Base-by-base conservation (phyloP, 2,888 invertebrate genomes). In the Drosophila neonasuta region DNA sequence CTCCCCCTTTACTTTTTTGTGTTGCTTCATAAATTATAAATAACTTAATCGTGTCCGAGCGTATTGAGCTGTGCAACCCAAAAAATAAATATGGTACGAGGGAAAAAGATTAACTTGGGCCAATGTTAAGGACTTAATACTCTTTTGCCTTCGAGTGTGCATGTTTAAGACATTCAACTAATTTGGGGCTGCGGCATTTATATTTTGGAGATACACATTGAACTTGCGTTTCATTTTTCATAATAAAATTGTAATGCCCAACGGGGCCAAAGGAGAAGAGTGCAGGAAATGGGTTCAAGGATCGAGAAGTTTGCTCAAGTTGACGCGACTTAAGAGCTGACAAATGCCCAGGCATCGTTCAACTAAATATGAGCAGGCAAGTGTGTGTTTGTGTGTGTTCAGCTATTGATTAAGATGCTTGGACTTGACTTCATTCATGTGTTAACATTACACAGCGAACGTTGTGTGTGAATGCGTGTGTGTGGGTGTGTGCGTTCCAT, bases 11-110 rank as follows among this genome's bases (percentile, higher is more conserved):
- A 11, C 36, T n/a, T 13, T 13, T n/a, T 48, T 13, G 20, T 49
- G 30, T 17, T 51, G 34, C 20, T 69, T 70, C 79, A 82, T 82
- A 82, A 82, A 86, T 82, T 82, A 83, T 78, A 83, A 82, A 82
- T 83, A 83, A 79, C 72, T 83, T 84, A 84, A 79, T 81, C 80
- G 80, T 83, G 80, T 80, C 77, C 84, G 72, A 80, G 77, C 74
- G 85, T 83, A 80, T 86, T 86, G 80, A 86, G 77, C 80, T 74
- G 86, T 77, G 57, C 39, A 48, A 61, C 44, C 59, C 20, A 29
- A 49, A 48, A 44, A 15, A 41, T 9, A 10, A 29, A 32, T 41
- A 13, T n/a, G 8, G 32, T 34, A n/a, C 7, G 9, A 30, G 17
- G 50, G 7, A 30, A 15, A 44, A 32, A 55, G 13, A 45, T 13